These are phyloP conservation scores for Mythimna pallens DNA, from an alignment of 2,888 invertebrate genomes.

Conservation along the genomic window DNA sequence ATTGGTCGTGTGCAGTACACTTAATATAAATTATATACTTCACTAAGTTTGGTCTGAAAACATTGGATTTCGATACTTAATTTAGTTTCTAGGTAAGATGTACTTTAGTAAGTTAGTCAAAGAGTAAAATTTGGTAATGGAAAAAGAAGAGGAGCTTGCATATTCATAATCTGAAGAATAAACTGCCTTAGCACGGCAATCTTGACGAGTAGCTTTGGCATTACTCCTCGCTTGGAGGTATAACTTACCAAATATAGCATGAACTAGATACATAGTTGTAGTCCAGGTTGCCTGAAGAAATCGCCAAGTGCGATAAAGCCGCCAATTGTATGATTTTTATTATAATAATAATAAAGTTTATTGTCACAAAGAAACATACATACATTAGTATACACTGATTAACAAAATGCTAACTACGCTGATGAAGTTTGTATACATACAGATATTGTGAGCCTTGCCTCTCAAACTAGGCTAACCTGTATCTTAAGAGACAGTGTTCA, in stretches of 20 bases:
- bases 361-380: too few relatives aligned
- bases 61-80: background rate
- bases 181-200: background rate
- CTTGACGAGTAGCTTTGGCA: background rate
- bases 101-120: background rate
- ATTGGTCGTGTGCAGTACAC: background rate
- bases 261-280: background rate
- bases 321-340: too few relatives aligned
- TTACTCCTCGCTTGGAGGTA: background rate
- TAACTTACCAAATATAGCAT: background rate
- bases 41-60: background rate
- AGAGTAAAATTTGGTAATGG: constrained; percentile 1
- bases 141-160: background rate
- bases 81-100: background rate
- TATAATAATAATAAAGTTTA: too few relatives aligned
- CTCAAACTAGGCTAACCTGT: too few relatives aligned
- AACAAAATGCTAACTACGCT: too few relatives aligned
- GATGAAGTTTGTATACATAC: too few relatives aligned
- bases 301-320: too few relatives aligned
- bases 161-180: background rate
- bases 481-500: too few relatives aligned
- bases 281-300: too few relatives aligned
- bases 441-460: too few relatives aligned
- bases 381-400: too few relatives aligned
- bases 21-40: background rate